Evolutionary conservation across 2,113 vertebrate species (phyloP).

Genomic region (Ptilonorhynchus violaceus): DNA sequence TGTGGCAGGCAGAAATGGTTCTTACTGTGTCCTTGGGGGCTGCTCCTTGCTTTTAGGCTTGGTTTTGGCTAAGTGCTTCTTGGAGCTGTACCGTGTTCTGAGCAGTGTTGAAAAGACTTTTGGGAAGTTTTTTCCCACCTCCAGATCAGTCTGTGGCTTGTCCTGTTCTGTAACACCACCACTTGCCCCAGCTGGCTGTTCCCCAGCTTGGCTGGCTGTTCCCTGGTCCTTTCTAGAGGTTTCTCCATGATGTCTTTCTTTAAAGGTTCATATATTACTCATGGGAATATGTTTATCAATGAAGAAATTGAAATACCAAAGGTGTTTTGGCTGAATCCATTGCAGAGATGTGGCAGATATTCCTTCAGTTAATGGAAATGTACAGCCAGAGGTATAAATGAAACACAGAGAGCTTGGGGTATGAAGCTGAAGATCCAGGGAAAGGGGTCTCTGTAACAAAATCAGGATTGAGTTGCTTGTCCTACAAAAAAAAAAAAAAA

Average conservation of each 20-base stretch:
- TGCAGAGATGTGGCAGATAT: background rate
- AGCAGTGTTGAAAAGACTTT: background rate
- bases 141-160: accelerated
- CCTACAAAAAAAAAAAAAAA: background rate
- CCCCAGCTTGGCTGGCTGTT: background rate
- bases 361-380: background rate
- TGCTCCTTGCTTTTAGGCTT: background rate
- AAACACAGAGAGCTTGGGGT: background rate
- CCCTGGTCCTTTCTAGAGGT: background rate
- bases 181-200: background rate
- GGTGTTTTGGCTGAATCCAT: background rate
- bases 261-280: background rate
- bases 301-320: background rate
- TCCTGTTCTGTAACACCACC: background rate
- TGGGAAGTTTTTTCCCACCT: background rate
- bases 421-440: background rate
- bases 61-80: background rate
- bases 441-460: background rate
- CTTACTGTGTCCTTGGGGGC: background rate
- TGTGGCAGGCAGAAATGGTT: accelerated
- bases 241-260: accelerated
- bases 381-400: background rate
- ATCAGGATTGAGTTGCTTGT: background rate
- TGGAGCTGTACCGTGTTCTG: background rate
- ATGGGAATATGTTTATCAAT: background rate